These are phyloP conservation scores for Gymnosoma rotundatum DNA, from an alignment of 2,888 invertebrate genomes.

Conservation along the genomic window DNA sequence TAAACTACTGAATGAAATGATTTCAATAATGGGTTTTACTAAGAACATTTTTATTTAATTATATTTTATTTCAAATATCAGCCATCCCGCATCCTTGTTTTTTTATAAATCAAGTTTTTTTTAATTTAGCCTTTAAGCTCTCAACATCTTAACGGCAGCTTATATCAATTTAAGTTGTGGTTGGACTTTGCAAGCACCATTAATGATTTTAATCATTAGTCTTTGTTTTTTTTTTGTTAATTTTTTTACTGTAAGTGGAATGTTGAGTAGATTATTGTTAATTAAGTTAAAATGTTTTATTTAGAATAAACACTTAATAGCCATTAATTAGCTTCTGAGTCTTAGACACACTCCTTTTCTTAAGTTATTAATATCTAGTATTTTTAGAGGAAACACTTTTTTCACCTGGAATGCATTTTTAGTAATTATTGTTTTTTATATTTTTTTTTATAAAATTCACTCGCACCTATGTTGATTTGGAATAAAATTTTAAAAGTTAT, in stretches of 20 bases:
- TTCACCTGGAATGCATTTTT: background rate
- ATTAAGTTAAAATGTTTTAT: conserved; percentile 34
- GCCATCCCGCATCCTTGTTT: conserved; percentile 81
- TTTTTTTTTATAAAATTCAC: background rate
- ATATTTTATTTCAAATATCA: conserved; percentile 71
- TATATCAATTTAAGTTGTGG: conserved; percentile 19
- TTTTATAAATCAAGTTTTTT: conserved; percentile 22
- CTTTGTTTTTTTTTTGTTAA: conserved; percentile 12
- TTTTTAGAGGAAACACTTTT: background rate
- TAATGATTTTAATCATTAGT: background rate
- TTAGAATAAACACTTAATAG: background rate
- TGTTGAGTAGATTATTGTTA: conserved; percentile 42
- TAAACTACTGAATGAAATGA: background rate
- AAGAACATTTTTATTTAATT: background rate
- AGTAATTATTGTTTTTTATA: background rate
- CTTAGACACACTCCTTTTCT: background rate
- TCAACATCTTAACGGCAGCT: conserved; percentile 48
- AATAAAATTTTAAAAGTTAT: background rate
- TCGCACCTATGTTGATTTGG: background rate
- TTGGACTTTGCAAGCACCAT: conserved; percentile 11
- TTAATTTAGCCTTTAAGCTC: conserved; percentile 52
- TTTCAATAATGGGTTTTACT: conserved; percentile 24
- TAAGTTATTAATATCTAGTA: background rate
- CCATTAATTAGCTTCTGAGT: conserved; percentile 10
- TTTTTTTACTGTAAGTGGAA: conserved; percentile 34